Conservation (phyloP, 2,888 invertebrate species). For the Ischnus inquisitorius region DNA sequence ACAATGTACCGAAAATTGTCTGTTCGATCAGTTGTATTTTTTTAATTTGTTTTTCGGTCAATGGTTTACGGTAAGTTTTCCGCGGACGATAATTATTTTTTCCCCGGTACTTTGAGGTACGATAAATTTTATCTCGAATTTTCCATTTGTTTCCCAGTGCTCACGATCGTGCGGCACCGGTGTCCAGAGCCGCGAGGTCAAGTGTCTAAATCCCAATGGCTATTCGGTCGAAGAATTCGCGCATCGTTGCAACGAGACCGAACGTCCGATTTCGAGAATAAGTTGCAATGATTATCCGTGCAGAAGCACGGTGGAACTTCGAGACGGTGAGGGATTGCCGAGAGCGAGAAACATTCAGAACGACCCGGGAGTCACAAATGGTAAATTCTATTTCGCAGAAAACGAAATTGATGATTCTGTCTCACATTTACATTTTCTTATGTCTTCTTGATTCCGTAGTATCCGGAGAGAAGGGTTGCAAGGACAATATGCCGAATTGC, state of each 20-base stretch:
- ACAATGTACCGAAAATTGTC: too few relatives aligned
- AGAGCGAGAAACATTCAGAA: conserved; percentile 72
- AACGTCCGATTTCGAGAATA: conserved; percentile 86
- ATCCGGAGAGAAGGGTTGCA: conserved; percentile 86
- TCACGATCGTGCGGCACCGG: conserved; percentile 88
- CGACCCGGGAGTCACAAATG: conserved; percentile 70
- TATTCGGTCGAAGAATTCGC: conserved; percentile 83
- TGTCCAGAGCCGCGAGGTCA: conserved; percentile 87
- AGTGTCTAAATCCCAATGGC: conserved; percentile 85
- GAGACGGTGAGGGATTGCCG: conserved; percentile 64
- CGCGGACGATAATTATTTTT: not conserved
- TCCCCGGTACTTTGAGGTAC: not conserved
- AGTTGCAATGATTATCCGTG: conserved; percentile 86
- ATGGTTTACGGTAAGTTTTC: too few relatives aligned
- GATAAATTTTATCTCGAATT: not conserved
- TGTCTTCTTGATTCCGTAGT: conserved; percentile 79
- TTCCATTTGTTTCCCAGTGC: conserved; percentile 85
- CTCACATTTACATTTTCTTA: not conserved
- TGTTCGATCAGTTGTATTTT: too few relatives aligned
- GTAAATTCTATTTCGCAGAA: conserved; percentile 40
- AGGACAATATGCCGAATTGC: conserved; percentile 92
- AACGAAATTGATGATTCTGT: not conserved
- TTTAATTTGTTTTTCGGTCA: too few relatives aligned
- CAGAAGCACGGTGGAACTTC: conserved; percentile 57
- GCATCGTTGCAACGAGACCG: conserved; percentile 85